Conservation (phyloP, 1,140 invertebrate species). For the Polyergus mexicanus region DNA sequence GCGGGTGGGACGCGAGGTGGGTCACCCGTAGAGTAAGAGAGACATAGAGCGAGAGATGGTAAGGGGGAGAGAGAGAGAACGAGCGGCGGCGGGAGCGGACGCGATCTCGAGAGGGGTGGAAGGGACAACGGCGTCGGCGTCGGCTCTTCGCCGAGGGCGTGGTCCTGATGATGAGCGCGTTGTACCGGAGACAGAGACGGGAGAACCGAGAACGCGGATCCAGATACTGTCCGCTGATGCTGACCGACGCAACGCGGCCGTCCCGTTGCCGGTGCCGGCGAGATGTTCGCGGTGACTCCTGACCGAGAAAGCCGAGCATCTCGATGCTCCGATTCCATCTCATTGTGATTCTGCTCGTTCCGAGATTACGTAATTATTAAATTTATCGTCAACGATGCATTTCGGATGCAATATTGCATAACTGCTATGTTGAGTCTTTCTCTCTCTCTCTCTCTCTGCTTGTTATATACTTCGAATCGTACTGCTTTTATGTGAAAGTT, state of each 20-base stretch:
- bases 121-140: conserved; percentile 67
- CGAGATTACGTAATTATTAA: conserved; percentile 26
- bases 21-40: conserved; percentile 37
- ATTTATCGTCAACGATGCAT: neutral
- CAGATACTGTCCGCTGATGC: conserved; percentile 36
- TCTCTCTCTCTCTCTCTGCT: neutral
- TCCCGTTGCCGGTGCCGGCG: neutral
- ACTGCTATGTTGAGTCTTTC: neutral
- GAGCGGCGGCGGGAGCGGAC: conserved; percentile 45
- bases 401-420: neutral
- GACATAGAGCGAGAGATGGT: conserved; percentile 15
- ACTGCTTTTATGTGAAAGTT: neutral
- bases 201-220: conserved; percentile 14
- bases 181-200: conserved; percentile 60
- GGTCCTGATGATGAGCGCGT: conserved; percentile 74
- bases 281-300: neutral
- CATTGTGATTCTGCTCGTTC: neutral
- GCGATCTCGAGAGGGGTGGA: conserved; percentile 46
- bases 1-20: conserved; percentile 43
- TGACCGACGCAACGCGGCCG: neutral
- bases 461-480: neutral
- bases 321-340: neutral
- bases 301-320: neutral
- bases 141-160: conserved; percentile 81
- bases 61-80: conserved; percentile 35